Evolutionary conservation across 2,888 invertebrate genomes (phyloP).

Genomic region (Artemia sinica): DNA sequence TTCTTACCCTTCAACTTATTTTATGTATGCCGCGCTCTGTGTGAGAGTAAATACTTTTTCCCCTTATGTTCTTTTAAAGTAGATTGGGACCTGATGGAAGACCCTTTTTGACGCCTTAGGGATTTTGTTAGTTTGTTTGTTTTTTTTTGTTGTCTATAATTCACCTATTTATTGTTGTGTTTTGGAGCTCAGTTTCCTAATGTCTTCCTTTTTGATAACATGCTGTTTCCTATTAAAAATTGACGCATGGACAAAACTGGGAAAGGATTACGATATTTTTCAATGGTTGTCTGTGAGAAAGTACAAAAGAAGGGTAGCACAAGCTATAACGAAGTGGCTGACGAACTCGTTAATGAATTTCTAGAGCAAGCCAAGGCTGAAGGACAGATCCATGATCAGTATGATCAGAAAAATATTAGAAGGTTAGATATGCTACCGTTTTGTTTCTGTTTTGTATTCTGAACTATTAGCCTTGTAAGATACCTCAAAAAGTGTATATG

Average conservation of each 20-base stretch:
- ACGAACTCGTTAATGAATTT: slow-evolving; percentile 92
- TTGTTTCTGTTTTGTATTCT: not conserved
- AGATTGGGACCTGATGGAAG: not conserved
- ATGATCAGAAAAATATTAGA: slow-evolving; percentile 98
- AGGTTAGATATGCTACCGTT: slow-evolving; percentile 33
- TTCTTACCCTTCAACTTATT: no score
- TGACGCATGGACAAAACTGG: slow-evolving; percentile 84
- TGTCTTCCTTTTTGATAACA: slow-evolving; percentile 26
- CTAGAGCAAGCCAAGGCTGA: slow-evolving; percentile 45
- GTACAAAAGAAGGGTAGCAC: slow-evolving; percentile 93
- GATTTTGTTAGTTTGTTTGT: not conserved
- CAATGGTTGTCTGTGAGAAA: slow-evolving; percentile 99
- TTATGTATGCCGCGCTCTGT: no score
- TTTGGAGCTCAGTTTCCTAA: not conserved
- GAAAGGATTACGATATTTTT: slow-evolving; percentile 93
- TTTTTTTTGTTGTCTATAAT: not conserved
- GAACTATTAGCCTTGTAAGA: no score
- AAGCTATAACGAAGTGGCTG: slow-evolving; percentile 98
- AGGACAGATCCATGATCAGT: slow-evolving; percentile 39
- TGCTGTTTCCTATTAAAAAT: slow-evolving; percentile 38
- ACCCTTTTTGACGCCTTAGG: not conserved
- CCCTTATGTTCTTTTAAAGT: no score
- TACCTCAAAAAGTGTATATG: no score
- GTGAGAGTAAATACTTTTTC: no score
- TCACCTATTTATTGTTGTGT: not conserved